These are phyloP conservation scores for Euspilapteryx auroguttella DNA, from an alignment of 2,888 invertebrate genomes.

Conservation along the genomic window DNA sequence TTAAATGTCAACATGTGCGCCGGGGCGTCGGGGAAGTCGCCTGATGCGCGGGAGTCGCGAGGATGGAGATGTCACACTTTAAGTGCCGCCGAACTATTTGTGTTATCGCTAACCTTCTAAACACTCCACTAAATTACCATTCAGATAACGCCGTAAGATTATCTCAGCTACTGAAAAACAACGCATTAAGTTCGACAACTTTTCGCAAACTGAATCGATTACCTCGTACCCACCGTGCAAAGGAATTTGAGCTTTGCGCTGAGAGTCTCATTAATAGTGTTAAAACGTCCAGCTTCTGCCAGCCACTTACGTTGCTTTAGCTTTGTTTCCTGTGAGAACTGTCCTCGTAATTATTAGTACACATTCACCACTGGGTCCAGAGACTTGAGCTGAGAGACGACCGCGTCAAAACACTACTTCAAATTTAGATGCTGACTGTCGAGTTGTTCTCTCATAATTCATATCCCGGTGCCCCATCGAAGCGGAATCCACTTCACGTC, in stretches of 20 bases:
- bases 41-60: slow-evolving; percentile 16
- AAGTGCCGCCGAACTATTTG: slow-evolving; percentile 35
- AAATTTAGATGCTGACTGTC: slow-evolving; percentile 27
- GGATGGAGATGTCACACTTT: slow-evolving; percentile 23
- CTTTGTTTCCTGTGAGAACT: slow-evolving; percentile 31
- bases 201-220: too few species aligned
- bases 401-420: slow-evolving; percentile 18
- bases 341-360: slow-evolving; percentile 37
- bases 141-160: too few species aligned
- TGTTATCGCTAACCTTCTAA: slow-evolving; percentile 27
- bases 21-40: neutral
- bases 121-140: slow-evolving; percentile 28
- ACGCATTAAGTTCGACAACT: too few species aligned
- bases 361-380: slow-evolving; percentile 13
- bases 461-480: slow-evolving; percentile 22
- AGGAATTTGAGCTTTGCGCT: too few species aligned
- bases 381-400: slow-evolving; percentile 3
- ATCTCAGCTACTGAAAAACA: too few species aligned
- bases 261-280: too few species aligned
- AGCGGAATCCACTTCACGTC: slow-evolving; percentile 31
- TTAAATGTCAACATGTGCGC: slow-evolving; percentile 17
- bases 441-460: slow-evolving; percentile 24
- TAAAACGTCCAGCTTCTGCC: too few species aligned
- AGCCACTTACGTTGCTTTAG: too few species aligned
- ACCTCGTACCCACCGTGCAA: too few species aligned